phyloP scores from a whole-genome alignment of 2,888 invertebrate genomes.

The Candidula unifasciata region DNA sequence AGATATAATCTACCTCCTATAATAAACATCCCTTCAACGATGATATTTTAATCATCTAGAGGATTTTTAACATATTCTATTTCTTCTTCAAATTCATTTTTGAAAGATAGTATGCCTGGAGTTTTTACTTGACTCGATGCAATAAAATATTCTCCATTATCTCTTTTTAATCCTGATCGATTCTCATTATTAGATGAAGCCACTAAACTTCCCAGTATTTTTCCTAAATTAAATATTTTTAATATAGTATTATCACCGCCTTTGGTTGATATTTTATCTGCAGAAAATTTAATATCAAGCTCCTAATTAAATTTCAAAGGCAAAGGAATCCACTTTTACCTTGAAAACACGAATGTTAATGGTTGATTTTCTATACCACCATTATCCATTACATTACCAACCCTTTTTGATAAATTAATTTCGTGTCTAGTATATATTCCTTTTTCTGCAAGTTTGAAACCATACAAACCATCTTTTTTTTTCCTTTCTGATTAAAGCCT shows the following conservation, averaged over 20 bases:
- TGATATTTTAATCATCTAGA: neutral
- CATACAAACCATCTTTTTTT: constrained; percentile 19
- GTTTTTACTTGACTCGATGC: neutral
- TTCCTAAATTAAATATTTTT: constrained; percentile 28
- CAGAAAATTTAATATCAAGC: constrained; percentile 8
- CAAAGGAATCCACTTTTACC: neutral
- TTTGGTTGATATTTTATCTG: too few relatives aligned
- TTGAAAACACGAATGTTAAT: neutral
- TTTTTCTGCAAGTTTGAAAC: neutral
- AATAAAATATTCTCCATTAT: neutral
- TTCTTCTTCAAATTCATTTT: neutral
- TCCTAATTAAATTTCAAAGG: too few relatives aligned
- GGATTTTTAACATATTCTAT: neutral
- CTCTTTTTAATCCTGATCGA: too few relatives aligned
- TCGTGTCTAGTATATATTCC: neutral
- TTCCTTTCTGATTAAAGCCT: constrained; percentile 6
- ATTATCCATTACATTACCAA: neutral
- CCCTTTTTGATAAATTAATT: neutral
- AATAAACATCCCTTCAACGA: neutral
- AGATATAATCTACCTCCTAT: neutral
- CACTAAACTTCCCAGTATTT: too few relatives aligned
- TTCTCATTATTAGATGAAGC: too few relatives aligned
- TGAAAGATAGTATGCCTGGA: neutral
- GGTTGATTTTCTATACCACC: constrained; percentile 1
- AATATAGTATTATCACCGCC: neutral